Conservation (phyloP, 2,888 invertebrate genomes). For the Myathropa florea region DNA sequence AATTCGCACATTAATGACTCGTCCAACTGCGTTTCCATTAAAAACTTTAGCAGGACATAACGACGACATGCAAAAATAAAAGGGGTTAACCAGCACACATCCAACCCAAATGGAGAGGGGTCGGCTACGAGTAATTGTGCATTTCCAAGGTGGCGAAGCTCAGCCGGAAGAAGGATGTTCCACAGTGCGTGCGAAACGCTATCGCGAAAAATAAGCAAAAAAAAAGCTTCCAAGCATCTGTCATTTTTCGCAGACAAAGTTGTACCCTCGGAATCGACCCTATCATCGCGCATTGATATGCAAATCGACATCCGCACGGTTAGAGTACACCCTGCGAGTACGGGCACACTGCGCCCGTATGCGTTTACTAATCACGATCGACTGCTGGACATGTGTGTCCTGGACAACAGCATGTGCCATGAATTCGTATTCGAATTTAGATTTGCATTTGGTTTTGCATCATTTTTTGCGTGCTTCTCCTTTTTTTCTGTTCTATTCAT, state of each 20-base stretch:
- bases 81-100: background rate
- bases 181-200: background rate
- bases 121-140: background rate
- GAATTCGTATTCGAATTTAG: background rate
- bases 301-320: conserved; percentile 24
- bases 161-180: background rate
- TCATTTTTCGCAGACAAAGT: conserved; percentile 33
- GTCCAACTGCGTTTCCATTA: background rate
- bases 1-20: background rate
- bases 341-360: background rate
- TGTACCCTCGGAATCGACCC: background rate
- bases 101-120: background rate
- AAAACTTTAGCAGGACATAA: background rate
- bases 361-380: conserved; percentile 24
- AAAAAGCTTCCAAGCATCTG: conserved; percentile 53
- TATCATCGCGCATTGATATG: conserved; percentile 19
- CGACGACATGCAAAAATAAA: background rate
- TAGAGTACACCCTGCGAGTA: background rate
- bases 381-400: conserved; percentile 38
- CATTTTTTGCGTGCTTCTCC: too few relatives aligned
- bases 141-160: background rate
- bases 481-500: background rate
- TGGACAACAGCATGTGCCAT: background rate
- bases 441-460: background rate
- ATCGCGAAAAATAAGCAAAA: conserved; percentile 2